Evolutionary conservation across 2,113 vertebrate genomes (phyloP), one percentile per base, ranked within the genome.

Genomic region (Benitochromis conjunctus): DNA sequence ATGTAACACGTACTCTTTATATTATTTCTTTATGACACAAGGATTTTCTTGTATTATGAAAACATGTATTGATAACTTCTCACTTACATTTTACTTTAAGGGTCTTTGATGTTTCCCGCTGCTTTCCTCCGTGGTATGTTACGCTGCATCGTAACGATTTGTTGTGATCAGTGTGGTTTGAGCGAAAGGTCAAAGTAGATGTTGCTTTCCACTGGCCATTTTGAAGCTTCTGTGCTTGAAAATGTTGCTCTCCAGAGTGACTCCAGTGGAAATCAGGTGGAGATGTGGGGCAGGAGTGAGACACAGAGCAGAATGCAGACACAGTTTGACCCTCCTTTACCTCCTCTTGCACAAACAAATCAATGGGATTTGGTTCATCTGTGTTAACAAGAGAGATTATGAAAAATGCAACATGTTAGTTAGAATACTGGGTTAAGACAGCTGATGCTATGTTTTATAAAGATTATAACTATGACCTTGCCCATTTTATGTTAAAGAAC

Each of bases 61-160:
- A 48, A 48, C 14, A 48, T 48, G 46, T 7, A 48, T 5, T 7
- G 5, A 48, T 18, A 18, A 7, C 48, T 18, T 6, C 48, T 36
- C 19, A 92, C 96, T 92, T 89, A 96, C 95, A 81, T 88, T 88
- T 91, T 1, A 96, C 92, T 26, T 79, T 86, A 12, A 96, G 84
- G 21, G 34, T 18, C 53, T 5, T 89, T 36, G 16, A 55, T 26
- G 1, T 7, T 0, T 6, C 36, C 14, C 38, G 36, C 1, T 56
- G 57, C 46, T 57, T 74, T 9, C 54, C 90, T 62, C 90, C 93
- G 1, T 9, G 57, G 88, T 90, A 90, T 4, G 4, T 82, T 7
- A 88, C 87, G 3, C 16, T 91, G 79, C 96, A 96, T 4, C 10
- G 14, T 56, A 96, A 88, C 16, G 1, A 0, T 69, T 84, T 86